Evolutionary conservation across 1,140 invertebrate species (phyloP), one percentile per base, ranked within the genome.

Genomic region (Pantala flavescens): DNA sequence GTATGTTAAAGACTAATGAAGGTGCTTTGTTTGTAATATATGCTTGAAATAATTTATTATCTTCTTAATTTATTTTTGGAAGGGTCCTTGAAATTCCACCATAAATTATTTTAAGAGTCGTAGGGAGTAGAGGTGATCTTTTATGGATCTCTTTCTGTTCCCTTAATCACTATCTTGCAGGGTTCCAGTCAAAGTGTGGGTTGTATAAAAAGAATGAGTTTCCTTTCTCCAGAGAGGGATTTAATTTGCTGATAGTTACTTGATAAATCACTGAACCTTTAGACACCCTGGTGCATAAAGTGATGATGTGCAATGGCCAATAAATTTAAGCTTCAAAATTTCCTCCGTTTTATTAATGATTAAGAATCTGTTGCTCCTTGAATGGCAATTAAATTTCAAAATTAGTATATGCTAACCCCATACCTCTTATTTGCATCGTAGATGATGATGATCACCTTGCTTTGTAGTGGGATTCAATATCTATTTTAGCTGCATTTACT

Each of bases 1-100:
- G 49, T 63, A 63, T 21, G 49, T 16, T 21, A 63, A 63, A 63
- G 49, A 63, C 49, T 63, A 63, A 7, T 14, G 49, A 63, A 63
- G 49, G 49, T 63, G 49, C 49, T 63, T 63, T 21, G n/a, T 63
- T 63, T 21, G n/a, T 63, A 63, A 19, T 63, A 19, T 63, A 63
- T 63, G 49, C 49, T 63, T 63, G 16, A 63, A 63, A 63, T 63
- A 63, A 63, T 63, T 63, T 63, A 63, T 63, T 63, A 16, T 63
- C 16, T 14, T 63, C 28, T 63, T 63, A 63, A 63, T 63, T 63
- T 63, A 63, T 63, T 63, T 63, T 63, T 63, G 49, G 49, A 12
- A 63, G 49, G 12, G n/a, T 21, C 49, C 49, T 21, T 63, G 49
- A 63, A 63, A 63, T 63, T 36, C 28, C 28, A 36, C 28, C 49